Evolutionary conservation across 2,113 vertebrate genomes (phyloP), one percentile per base, ranked within the genome.

Genomic region (Collichthys lucidus): DNA sequence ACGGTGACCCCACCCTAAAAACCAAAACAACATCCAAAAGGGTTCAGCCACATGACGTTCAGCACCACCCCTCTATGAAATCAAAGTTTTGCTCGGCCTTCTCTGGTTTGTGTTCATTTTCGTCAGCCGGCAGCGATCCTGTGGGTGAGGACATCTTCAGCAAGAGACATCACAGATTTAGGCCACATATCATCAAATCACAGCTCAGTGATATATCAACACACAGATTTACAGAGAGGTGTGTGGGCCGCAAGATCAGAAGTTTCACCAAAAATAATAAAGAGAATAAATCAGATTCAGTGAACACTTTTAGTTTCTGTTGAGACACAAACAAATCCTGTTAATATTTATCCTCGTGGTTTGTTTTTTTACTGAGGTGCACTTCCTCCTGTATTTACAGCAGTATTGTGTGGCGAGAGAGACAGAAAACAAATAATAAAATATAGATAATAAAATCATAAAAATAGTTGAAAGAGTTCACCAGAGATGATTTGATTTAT

Each of bases 381-480:
- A 26, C 40, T 65, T 73, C 50, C 40, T 65, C 11, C 12, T 35
- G 56, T n/a, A 29, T 35, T 56, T 44, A 70, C 57, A 63, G 68
- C 24, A 12, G 11, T 16, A 46, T 44, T 73, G 35, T 59, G 5
- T 22, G 35, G 14, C 52, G 31, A 29, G 22, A 68, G 20, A 42
- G 5, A 59, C 62, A 52, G 26, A 20, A 52, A 52, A 11, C 35
- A 47, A 49, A 49, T 35, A 59, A 2, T 35, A 35, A 35, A 35
- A 35, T 35, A 35, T 8, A 8, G 35, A 35, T 35, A 35, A 35
- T 35, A 35, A 35, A 35, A 35, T 5, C 35, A 35, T 35, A 35
- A 47, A 29, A 24, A 57, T 4, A 22, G 12, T 31, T 75, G 11
- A 0, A 2, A 3, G 20, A 77, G 44, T 63, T 63, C 4, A 35